Base-by-base conservation (phyloP, 1,140 invertebrate genomes). In the Drosophila murphyi region DNA sequence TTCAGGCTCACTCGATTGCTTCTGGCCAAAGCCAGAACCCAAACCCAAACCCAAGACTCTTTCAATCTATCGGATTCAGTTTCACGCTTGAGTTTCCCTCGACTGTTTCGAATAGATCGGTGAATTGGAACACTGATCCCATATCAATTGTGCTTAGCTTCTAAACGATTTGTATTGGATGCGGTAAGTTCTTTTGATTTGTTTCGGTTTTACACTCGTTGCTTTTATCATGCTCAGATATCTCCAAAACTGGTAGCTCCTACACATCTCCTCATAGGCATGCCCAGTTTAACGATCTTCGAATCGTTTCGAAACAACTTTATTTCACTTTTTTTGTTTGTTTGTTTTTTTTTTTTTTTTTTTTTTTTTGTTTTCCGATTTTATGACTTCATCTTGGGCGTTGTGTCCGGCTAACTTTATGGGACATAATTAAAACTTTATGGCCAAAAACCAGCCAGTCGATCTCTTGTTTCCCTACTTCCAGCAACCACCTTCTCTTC, bases 341-440 rank as follows among this genome's bases (percentile, higher is more conserved):
- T 39, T 48, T 60, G 32, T 43, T 35, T 8, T 7, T 60, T 2
- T 32, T 72, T 57, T 20, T 48, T 56, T 64, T 6, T 39, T 48
- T 55, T 39, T 43, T 29, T 12, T 4, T 47, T 3, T 31, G 63
- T 55, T 12, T 47, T 60, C 57, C 43, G 28, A 20, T 76, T 76
- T 76, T 76, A 73, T 76, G 70, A 28, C 70, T 76, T 76, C 39
- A 73, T 76, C 71, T 76, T 60, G 68, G 55, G 50, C 57, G 54
- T 64, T 70, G 72, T 54, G 59, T 69, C 56, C 70, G 54, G 69
- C 50, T 28, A 50, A 61, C 56, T 76, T 77, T 69, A 77, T 68
- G 75, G 51, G 54, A 57, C 62, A 61, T 75, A 78, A 81, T 81
- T 86, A 86, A 86, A 86, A 65, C 65, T 85, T 85, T 81, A 85